Conservation (phyloP, 2,113 vertebrate species). For the Centropristis striata region DNA sequence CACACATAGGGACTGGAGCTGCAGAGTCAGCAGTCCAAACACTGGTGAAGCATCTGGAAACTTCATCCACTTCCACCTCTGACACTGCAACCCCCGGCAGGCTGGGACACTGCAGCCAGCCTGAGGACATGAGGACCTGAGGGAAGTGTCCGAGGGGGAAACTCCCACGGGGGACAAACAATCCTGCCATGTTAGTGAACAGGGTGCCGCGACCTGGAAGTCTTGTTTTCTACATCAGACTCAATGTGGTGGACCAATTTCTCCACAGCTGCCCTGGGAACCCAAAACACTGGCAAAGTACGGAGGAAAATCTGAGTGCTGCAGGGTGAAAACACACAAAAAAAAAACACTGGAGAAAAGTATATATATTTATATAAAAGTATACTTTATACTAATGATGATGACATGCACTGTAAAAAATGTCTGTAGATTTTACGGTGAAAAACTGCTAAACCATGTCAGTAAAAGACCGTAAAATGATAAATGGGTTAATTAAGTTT, state of each 20-base stretch:
- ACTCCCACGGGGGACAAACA: conserved; percentile 71
- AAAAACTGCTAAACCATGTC: too few species aligned
- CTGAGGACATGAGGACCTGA: conserved; percentile 57
- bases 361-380: too few species aligned
- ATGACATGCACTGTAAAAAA: too few species aligned
- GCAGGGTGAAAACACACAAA: too few species aligned
- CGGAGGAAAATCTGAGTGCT: not conserved
- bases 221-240: conserved; percentile 72
- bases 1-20: conserved; percentile 17
- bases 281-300: conserved; percentile 3
- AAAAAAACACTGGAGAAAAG: too few species aligned
- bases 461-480: too few species aligned
- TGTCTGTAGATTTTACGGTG: too few species aligned
- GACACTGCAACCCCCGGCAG: conserved; percentile 49
- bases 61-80: conserved; percentile 67
- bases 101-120: conserved; percentile 38
- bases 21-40: conserved; percentile 58
- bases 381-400: too few species aligned
- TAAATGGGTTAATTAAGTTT: too few species aligned
- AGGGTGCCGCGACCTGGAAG: conserved; percentile 58
- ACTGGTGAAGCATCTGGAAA: conserved; percentile 80
- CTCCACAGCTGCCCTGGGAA: conserved; percentile 64
- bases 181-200: conserved; percentile 61
- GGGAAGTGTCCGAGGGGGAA: conserved; percentile 63
- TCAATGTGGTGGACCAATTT: conserved; percentile 81